These are phyloP conservation scores for Rallus limicola DNA, from an alignment of 2,113 vertebrate species.

Conservation along the genomic window DNA sequence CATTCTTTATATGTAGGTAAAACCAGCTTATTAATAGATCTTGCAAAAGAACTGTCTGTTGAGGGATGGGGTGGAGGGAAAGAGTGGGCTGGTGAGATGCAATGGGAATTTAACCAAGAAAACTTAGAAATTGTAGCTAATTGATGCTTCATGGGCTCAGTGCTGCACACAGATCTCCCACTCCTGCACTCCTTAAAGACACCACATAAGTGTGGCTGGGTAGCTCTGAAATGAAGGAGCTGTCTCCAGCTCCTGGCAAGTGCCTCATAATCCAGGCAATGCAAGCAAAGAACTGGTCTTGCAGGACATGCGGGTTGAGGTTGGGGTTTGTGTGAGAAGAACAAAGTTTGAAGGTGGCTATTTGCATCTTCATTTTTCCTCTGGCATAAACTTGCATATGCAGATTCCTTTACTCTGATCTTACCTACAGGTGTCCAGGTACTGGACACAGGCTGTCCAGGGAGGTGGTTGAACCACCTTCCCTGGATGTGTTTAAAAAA, in stretches of 20 bases:
- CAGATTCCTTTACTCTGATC: background rate
- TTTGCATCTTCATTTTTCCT: background rate
- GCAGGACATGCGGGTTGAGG: background rate
- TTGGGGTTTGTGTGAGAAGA: background rate
- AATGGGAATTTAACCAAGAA: background rate
- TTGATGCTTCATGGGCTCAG: background rate
- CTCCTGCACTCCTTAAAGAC: background rate
- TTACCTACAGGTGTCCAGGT: background rate
- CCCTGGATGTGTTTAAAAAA: too few species aligned
- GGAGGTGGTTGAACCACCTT: too few species aligned
- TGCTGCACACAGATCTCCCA: too few species aligned
- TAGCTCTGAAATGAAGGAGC: background rate
- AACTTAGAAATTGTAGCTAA: background rate
- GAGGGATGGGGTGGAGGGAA: background rate
- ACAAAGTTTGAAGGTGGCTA: background rate
- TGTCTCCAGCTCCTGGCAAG: background rate
- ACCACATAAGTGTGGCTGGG: rapidly evolving
- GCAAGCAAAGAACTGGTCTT: background rate
- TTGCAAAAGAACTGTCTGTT: background rate
- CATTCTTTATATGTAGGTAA: slow-evolving; percentile 30
- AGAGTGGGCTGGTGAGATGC: background rate
- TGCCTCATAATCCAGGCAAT: background rate
- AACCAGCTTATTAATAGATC: slow-evolving; percentile 32
- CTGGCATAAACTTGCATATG: background rate
- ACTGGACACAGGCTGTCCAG: too few species aligned